Conservation (phyloP, 2,797 vertebrate species). For the Tenualosa ilisha region DNA sequence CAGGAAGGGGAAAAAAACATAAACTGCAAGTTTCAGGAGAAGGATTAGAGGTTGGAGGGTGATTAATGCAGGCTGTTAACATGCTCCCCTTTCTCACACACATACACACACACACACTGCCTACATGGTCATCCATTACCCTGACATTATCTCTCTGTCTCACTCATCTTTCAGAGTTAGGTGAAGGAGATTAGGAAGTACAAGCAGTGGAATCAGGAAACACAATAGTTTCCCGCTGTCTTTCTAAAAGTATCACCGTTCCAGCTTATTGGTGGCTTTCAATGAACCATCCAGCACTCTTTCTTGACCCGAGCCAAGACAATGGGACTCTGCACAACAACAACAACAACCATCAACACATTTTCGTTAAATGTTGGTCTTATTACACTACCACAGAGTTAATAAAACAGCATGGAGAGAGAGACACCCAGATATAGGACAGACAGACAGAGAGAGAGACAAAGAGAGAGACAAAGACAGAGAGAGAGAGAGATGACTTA, state of each 20-base stretch:
- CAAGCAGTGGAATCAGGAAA: slow-evolving; percentile 22
- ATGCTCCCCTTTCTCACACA: slow-evolving; percentile 28
- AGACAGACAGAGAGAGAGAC: not conserved
- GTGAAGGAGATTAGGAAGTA: slow-evolving; percentile 50
- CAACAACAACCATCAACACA: not conserved
- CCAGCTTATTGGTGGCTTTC: not conserved
- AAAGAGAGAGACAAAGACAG: not conserved
- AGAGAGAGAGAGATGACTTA: not conserved
- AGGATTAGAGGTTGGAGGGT: slow-evolving; percentile 50
- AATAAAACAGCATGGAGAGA: slow-evolving; percentile 49
- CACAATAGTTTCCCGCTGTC: not conserved
- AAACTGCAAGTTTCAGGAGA: slow-evolving; percentile 53
- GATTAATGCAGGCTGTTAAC: slow-evolving; percentile 61
- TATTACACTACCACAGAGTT: slow-evolving; percentile 48
- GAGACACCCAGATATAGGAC: not conserved
- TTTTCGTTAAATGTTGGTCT: slow-evolving; percentile 47
- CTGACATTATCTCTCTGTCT: slow-evolving; percentile 27
- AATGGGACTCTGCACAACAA: not conserved
- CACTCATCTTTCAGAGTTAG: slow-evolving; percentile 38
- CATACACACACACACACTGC: not conserved
- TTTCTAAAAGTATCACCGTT: not conserved
- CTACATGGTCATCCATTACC: not conserved
- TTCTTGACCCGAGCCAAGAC: not conserved
- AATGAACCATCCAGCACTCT: not conserved
- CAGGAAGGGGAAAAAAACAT: slow-evolving; percentile 38